Evolutionary conservation across 2,113 vertebrate genomes (phyloP).

Genomic region (Caranx melampygus): DNA sequence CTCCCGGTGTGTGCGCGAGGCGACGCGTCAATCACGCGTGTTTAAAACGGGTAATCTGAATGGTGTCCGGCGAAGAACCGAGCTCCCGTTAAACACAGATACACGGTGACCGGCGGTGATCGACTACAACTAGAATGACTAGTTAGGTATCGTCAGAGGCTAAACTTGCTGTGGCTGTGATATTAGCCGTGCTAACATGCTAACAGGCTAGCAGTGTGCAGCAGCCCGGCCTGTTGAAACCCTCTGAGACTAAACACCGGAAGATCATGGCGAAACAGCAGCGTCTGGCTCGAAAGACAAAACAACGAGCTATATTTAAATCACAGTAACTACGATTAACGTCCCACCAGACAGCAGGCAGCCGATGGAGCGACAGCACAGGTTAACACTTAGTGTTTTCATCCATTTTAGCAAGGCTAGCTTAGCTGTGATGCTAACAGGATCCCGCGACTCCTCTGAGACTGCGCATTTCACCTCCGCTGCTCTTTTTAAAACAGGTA

Average conservation of each 20-base stretch:
- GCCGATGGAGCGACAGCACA: background rate
- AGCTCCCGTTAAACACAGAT: background rate
- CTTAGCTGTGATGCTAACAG: conserved; percentile 64
- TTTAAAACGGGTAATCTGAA: background rate
- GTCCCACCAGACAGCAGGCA: accelerated
- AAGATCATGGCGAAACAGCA: background rate
- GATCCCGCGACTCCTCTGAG: conserved; percentile 32
- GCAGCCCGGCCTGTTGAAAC: background rate
- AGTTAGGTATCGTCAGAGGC: background rate
- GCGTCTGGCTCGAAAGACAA: too few relatives aligned
- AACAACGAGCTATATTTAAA: background rate
- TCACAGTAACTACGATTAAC: accelerated
- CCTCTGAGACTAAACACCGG: conserved; percentile 7
- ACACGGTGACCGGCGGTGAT: accelerated
- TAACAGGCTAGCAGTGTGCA: background rate
- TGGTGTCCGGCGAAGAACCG: too few relatives aligned
- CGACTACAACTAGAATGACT: background rate
- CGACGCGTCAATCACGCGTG: background rate
- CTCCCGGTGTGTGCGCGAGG: background rate
- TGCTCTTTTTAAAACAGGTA: background rate
- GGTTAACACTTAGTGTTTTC: conserved; percentile 41
- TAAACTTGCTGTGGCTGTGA: background rate
- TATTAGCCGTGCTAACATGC: conserved; percentile 19
- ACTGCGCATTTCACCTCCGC: conserved; percentile 46
- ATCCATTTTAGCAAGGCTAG: conserved; percentile 67